Conservation (phyloP, 2,113 vertebrate genomes). For the Monopterus albus region DNA sequence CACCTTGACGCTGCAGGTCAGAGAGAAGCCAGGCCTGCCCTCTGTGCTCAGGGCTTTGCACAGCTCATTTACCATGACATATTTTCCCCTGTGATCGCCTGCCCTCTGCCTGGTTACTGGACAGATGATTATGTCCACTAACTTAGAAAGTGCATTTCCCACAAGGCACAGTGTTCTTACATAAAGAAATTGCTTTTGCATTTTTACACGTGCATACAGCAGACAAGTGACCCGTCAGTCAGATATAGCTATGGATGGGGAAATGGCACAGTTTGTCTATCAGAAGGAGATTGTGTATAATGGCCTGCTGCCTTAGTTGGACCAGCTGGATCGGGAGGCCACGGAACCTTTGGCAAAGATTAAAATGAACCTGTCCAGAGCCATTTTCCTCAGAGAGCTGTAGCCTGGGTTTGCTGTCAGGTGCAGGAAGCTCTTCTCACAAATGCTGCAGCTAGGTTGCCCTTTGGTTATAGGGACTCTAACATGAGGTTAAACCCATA, state of each 20-base stretch:
- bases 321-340: slow-evolving; percentile 90
- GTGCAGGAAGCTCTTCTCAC: slow-evolving; percentile 95
- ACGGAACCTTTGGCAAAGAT: slow-evolving; percentile 87
- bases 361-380: slow-evolving; percentile 92
- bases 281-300: slow-evolving; percentile 96
- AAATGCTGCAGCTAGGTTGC: slow-evolving; percentile 73
- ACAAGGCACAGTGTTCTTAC: slow-evolving; percentile 11
- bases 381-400: slow-evolving; percentile 92
- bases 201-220: too few relatives aligned
- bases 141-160: slow-evolving; percentile 13
- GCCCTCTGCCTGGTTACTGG: slow-evolving; percentile 27
- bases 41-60: slow-evolving; percentile 43
- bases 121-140: slow-evolving; percentile 61
- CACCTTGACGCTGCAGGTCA: slow-evolving; percentile 37
- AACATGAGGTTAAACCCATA: not conserved
- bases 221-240: not conserved
- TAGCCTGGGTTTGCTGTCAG: slow-evolving; percentile 97
- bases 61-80: slow-evolving; percentile 75
- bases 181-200: not conserved
- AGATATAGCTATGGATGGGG: slow-evolving; percentile 47
- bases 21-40: slow-evolving; percentile 14
- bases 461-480: not conserved
- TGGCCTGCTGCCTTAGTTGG: slow-evolving; percentile 90
- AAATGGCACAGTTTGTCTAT: slow-evolving; percentile 74
- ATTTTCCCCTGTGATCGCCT: slow-evolving; percentile 51